These are phyloP conservation scores for Syngnathus rostellatus DNA, from an alignment of 2,797 vertebrate genomes.

Conservation along the genomic window DNA sequence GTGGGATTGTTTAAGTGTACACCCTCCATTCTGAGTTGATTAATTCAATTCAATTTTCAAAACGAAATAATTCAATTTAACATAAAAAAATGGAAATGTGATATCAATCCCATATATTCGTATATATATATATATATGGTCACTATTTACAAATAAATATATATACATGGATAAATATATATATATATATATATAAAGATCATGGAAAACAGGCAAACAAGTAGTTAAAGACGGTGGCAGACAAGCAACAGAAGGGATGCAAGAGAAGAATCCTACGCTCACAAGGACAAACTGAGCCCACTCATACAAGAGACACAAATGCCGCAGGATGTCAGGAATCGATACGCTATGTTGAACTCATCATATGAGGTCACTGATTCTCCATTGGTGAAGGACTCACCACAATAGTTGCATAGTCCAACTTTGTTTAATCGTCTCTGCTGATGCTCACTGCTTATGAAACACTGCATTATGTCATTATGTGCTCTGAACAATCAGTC, in stretches of 20 bases:
- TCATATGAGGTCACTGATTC: constrained; percentile 50
- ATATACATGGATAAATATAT: no score
- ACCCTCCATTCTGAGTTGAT: neutral
- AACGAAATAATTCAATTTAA: no score
- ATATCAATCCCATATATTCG: no score
- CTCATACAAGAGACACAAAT: constrained; percentile 17
- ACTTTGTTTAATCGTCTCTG: constrained; percentile 38
- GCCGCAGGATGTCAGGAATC: constrained; percentile 35
- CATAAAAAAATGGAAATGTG: neutral
- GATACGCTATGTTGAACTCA: constrained; percentile 41
- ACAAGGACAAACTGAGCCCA: neutral
- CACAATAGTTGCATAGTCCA: constrained; percentile 22
- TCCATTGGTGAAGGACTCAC: constrained; percentile 30
- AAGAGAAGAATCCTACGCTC: neutral
- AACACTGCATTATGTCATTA: constrained; percentile 37
- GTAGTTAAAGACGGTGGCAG: neutral
- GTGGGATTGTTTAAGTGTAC: no score
- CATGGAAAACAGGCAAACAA: neutral
- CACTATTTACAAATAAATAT: no score
- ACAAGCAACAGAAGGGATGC: neutral
- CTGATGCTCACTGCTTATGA: constrained; percentile 31
- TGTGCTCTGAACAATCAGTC: constrained; percentile 28
- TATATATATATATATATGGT: neutral
- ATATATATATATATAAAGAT: neutral
- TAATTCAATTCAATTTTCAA: neutral